These are phyloP conservation scores for Lytechinus variegatus DNA, from an alignment of 35 echinoderm and acorn worm species.

Conservation along the genomic window DNA sequence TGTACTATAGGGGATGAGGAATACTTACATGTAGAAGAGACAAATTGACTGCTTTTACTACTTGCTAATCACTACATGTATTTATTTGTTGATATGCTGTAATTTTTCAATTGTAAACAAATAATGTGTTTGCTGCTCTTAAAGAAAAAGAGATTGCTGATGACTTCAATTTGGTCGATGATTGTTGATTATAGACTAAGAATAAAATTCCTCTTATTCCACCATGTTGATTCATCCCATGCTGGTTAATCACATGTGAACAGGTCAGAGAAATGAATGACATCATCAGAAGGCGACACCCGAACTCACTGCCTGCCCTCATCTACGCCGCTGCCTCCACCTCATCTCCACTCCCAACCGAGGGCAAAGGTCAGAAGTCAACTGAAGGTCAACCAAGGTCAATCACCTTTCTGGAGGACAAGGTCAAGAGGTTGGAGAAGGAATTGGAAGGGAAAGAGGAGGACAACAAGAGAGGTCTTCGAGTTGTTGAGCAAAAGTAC, in stretches of 20 bases:
- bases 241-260: background rate
- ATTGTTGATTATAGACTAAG: too few species aligned
- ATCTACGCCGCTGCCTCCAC: conserved; percentile 91
- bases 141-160: too few species aligned
- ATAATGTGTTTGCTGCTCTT: too few species aligned
- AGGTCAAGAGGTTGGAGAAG: conserved; percentile 78
- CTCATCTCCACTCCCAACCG: background rate
- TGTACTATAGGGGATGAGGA: too few species aligned
- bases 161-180: too few species aligned
- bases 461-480: conserved; percentile 71
- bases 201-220: background rate
- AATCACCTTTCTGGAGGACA: conserved; percentile 82
- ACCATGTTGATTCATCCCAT: background rate
- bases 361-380: conserved; percentile 31
- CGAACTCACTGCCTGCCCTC: conserved; percentile 94
- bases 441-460: conserved; percentile 92
- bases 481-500: conserved; percentile 90
- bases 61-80: too few species aligned
- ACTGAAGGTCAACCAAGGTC: conserved; percentile 52
- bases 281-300: conserved; percentile 84
- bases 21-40: too few species aligned
- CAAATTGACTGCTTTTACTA: too few species aligned
- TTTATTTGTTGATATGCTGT: too few species aligned
- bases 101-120: too few species aligned
- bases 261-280: conserved; percentile 98